Evolutionary conservation across 2,797 vertebrate genomes (phyloP).

Genomic region (Neosilurus mollespiculum): DNA sequence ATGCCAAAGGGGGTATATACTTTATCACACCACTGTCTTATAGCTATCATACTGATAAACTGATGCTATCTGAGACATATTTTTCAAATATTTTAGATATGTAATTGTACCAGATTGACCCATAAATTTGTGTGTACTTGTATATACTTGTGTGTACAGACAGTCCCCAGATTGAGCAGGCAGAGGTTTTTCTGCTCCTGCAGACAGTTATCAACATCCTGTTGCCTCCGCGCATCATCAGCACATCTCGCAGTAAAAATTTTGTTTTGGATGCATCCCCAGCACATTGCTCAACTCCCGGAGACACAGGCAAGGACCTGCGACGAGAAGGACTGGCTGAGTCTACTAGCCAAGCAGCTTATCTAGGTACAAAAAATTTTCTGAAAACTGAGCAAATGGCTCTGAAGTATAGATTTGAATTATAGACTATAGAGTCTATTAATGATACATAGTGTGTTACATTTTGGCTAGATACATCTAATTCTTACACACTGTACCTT

Average conservation of each 20-base stretch:
- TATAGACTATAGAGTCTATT: background rate
- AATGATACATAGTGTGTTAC: too few species aligned
- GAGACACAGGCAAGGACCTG: conserved; percentile 90
- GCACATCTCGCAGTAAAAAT: conserved; percentile 97
- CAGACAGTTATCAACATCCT: conserved; percentile 98
- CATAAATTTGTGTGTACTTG: background rate
- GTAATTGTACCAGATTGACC: background rate
- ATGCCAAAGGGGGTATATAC: too few species aligned
- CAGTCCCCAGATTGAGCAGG: conserved; percentile 93
- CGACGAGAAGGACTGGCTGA: conserved; percentile 92
- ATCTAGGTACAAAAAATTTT: conserved; percentile 79
- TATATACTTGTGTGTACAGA: conserved; percentile 70
- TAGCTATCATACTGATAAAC: background rate
- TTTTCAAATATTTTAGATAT: background rate
- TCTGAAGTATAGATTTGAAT: background rate
- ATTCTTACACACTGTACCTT: too few species aligned
- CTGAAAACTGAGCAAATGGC: background rate
- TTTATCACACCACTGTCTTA: background rate
- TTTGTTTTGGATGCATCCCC: conserved; percentile 97
- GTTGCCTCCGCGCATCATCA: conserved; percentile 94
- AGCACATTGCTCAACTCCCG: conserved; percentile 96
- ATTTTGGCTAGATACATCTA: too few species aligned
- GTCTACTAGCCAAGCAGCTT: conserved; percentile 97
- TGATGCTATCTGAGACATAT: background rate
- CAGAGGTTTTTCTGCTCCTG: conserved; percentile 93